These are phyloP conservation scores for Leptinotarsa defecta DNA, from an alignment of 1,140 invertebrate species.

Conservation along the genomic window DNA sequence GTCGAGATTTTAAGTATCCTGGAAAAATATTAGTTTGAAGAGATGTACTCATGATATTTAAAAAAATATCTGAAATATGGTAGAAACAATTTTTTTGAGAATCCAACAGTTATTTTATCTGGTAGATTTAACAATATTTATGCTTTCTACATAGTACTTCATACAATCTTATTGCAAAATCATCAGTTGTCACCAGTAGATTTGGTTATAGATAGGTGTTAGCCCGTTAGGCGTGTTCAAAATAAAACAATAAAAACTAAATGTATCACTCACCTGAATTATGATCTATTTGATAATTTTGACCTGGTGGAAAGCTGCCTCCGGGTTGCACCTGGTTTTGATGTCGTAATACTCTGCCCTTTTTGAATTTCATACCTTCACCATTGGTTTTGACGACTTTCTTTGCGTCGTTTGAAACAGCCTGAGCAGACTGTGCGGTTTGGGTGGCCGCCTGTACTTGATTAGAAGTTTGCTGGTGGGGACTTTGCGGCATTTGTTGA, in stretches of 20 bases:
- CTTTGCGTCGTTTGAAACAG: slow-evolving; percentile 48
- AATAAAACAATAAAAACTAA: background rate
- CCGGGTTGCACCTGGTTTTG: slow-evolving; percentile 43
- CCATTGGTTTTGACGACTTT: slow-evolving; percentile 47
- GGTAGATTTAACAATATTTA: no score
- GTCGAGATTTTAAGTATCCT: no score
- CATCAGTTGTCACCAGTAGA: no score
- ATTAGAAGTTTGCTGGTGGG: slow-evolving; percentile 43
- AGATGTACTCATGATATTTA: no score
- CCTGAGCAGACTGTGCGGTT: slow-evolving; percentile 49
- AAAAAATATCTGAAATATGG: no score
- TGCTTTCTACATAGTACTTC: no score
- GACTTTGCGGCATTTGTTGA: slow-evolving; percentile 41
- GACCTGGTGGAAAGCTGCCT: slow-evolving; percentile 44
- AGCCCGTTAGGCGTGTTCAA: background rate
- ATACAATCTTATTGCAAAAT: no score
- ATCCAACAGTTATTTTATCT: no score
- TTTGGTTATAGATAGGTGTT: no score
- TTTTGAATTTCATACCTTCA: slow-evolving; percentile 56
- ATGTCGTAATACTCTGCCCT: slow-evolving; percentile 46
- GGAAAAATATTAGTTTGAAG: no score
- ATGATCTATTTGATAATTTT: slow-evolving; percentile 51
- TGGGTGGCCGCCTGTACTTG: slow-evolving; percentile 57
- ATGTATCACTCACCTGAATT: slow-evolving; percentile 45
- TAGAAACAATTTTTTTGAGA: no score